Percentiles rank a stretch among this genome's conserved stretches.
Evolutionary conservation across 2,888 invertebrate species (phyloP).

Genomic region (Lucinisca nassula): DNA sequence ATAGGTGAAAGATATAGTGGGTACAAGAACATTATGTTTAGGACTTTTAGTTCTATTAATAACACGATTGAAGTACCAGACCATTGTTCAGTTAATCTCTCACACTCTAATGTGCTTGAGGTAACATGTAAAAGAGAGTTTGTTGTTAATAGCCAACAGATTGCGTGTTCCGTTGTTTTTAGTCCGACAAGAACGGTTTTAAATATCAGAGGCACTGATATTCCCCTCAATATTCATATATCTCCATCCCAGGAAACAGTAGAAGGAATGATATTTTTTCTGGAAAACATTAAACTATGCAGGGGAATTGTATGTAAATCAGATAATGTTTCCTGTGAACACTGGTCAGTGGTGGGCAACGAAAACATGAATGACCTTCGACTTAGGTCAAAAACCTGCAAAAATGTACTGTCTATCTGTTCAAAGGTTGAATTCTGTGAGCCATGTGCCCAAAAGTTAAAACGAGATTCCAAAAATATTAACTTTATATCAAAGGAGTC

Average conservation of each 20-base stretch:
- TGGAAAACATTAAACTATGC: conserved; percentile 7
- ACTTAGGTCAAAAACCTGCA: conserved; percentile 8
- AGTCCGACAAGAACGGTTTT: background rate
- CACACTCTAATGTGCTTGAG: background rate
- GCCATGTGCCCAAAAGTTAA: background rate
- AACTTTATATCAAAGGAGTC: too few species aligned
- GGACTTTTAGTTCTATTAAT: background rate
- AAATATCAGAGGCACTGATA: background rate
- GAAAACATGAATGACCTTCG: background rate
- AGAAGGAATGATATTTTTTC: background rate
- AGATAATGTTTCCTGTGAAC: background rate
- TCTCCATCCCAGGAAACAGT: background rate
- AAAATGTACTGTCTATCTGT: background rate
- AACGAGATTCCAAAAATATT: too few species aligned
- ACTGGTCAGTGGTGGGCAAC: background rate
- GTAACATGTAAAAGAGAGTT: background rate
- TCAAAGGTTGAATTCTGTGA: background rate
- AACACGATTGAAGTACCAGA: background rate
- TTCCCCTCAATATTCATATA: background rate
- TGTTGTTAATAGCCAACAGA: background rate
- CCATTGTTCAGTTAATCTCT: background rate
- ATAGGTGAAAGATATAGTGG: background rate
- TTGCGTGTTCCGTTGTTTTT: background rate
- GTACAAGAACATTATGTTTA: background rate
- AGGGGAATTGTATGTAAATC: background rate